phyloP scores from a whole-genome alignment of 2,113 vertebrate species.

The Zosterops hypoxanthus region DNA sequence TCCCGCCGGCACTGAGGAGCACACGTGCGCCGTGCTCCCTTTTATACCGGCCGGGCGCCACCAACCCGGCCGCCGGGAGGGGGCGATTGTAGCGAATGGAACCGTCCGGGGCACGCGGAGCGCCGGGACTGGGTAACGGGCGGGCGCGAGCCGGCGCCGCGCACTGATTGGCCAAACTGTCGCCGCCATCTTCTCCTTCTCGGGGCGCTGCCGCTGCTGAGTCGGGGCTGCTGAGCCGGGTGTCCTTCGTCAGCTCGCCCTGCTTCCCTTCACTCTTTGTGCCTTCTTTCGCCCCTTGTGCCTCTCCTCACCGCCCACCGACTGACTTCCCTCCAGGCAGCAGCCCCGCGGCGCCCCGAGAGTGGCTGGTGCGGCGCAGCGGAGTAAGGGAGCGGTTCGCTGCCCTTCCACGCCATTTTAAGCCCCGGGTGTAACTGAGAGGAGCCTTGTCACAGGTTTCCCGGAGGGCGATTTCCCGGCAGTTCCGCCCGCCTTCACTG shows the following conservation, averaged over 20 bases:
- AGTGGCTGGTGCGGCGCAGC: rapidly evolving
- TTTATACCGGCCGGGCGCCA: neutral
- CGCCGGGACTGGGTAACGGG: neutral
- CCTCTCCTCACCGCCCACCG: rapidly evolving
- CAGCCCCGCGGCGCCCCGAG: neutral
- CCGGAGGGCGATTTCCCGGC: rapidly evolving
- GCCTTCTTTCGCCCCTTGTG: rapidly evolving
- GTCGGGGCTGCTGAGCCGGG: rapidly evolving
- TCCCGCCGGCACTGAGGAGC: neutral
- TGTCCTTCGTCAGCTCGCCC: rapidly evolving
- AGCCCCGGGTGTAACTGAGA: rapidly evolving
- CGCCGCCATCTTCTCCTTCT: neutral
- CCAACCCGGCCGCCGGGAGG: neutral
- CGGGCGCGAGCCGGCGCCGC: neutral
- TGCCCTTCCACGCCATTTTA: neutral
- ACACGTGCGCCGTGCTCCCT: neutral
- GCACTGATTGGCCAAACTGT: slow-evolving; percentile 6
- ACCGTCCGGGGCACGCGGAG: slow-evolving; percentile 40
- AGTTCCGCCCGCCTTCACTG: rapidly evolving
- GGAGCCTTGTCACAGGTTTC: rapidly evolving
- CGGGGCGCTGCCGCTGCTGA: rapidly evolving
- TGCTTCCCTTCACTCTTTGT: rapidly evolving
- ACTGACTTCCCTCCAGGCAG: rapidly evolving
- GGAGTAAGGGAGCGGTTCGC: neutral
- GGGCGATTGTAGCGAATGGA: neutral